A percentile compares a stretch with the other conserved stretches of the same genome.
Conservation (phyloP, 2,797 vertebrate species). For the Tamandua tetradactyla region DNA sequence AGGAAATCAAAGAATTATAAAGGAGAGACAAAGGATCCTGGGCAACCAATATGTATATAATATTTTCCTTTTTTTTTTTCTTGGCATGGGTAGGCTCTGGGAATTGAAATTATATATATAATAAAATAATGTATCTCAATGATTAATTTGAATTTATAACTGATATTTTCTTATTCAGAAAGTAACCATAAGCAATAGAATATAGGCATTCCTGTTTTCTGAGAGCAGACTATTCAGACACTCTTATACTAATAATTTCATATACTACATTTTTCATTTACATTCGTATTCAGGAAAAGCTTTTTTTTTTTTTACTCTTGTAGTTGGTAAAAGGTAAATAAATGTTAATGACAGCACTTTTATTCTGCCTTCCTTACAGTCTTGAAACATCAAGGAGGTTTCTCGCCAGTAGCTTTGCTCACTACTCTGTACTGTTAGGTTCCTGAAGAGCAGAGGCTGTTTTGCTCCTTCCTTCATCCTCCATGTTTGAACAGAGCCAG, state of each 20-base stretch:
- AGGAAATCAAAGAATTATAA: not conserved
- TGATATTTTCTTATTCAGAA: constrained; percentile 8
- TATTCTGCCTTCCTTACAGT: not conserved
- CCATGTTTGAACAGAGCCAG: not conserved
- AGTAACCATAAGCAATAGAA: not conserved
- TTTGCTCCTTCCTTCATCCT: not conserved
- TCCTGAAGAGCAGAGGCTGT: not conserved
- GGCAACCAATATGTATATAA: not conserved
- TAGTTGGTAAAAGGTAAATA: not conserved
- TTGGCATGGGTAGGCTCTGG: too few relatives aligned
- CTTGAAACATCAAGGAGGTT: not conserved
- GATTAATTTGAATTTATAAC: not conserved
- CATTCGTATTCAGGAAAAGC: not conserved
- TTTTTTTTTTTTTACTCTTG: not conserved
- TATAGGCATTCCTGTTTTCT: not conserved
- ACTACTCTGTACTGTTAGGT: not conserved
- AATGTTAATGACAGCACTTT: not conserved
- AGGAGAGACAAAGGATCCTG: not conserved
- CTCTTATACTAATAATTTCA: not conserved
- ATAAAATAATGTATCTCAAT: not conserved
- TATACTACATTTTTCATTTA: not conserved
- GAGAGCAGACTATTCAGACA: not conserved
- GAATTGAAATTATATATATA: too few relatives aligned
- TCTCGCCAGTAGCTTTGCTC: not conserved
- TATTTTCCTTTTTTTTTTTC: too few relatives aligned